These are phyloP conservation scores for Sphecodes monilicornis DNA, from an alignment of 2,888 invertebrate genomes.

Conservation along the genomic window DNA sequence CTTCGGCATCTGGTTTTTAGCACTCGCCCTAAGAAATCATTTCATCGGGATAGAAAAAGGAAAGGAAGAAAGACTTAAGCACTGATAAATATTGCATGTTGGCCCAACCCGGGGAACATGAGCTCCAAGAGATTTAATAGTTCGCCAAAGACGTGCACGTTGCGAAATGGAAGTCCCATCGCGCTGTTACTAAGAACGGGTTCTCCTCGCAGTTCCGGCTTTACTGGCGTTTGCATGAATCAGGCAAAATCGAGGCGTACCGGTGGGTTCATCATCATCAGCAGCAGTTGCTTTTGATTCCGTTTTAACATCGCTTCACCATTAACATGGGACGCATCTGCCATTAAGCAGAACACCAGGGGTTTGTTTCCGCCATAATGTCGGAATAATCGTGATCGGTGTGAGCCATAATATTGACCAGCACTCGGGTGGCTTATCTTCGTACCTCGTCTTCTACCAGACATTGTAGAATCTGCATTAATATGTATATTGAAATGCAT, in stretches of 20 bases:
- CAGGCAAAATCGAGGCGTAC: constrained; percentile 43
- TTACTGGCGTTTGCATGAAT: constrained; percentile 47
- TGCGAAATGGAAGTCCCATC: constrained; percentile 23
- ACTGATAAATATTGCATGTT: constrained; percentile 26
- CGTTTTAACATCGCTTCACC: constrained; percentile 22
- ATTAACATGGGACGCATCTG: constrained; percentile 42
- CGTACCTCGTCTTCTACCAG: background rate
- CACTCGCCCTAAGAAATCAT: background rate
- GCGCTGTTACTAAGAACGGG: constrained; percentile 32
- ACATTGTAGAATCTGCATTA: background rate
- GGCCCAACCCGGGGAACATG: background rate
- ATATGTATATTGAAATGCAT: constrained; percentile 13
- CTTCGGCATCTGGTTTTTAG: too few relatives aligned
- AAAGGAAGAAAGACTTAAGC: background rate
- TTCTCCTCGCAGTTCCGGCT: constrained; percentile 21
- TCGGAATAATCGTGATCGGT: constrained; percentile 45
- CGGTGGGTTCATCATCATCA: constrained; percentile 51
- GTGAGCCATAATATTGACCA: constrained; percentile 42
- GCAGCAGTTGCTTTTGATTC: constrained; percentile 55
- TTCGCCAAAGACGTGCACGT: background rate
- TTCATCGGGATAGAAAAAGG: background rate
- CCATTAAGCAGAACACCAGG: constrained; percentile 55
- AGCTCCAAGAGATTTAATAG: constrained; percentile 5
- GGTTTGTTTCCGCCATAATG: constrained; percentile 58
- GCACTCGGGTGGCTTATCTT: background rate